Percentiles rank a stretch among this genome's conserved stretches.
These are phyloP conservation scores for Baccha elongata DNA, from an alignment of 2,888 invertebrate genomes.

Conservation along the genomic window DNA sequence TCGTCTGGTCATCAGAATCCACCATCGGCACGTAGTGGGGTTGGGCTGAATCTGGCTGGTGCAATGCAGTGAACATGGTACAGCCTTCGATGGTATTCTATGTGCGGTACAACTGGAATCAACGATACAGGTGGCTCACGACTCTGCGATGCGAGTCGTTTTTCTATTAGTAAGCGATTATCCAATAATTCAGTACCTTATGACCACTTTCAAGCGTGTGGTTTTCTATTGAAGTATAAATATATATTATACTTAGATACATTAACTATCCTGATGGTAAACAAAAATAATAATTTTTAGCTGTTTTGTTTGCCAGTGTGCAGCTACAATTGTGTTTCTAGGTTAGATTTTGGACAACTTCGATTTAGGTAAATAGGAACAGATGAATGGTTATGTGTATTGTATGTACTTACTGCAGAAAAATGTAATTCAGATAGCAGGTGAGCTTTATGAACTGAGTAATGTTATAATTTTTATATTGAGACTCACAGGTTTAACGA, in stretches of 20 bases:
- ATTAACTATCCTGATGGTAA: slow-evolving; percentile 9
- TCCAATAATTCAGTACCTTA: slow-evolving; percentile 70
- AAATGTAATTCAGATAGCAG: no score
- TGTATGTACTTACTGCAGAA: no score
- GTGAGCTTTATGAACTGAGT: no score
- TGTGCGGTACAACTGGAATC: slow-evolving; percentile 41
- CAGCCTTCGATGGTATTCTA: slow-evolving; percentile 58
- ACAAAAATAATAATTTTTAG: slow-evolving; percentile 20
- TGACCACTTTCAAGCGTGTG: slow-evolving; percentile 53
- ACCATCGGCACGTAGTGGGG: slow-evolving; percentile 64
- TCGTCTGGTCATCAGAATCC: slow-evolving; percentile 70
- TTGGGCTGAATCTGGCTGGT: slow-evolving; percentile 42
- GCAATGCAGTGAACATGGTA: slow-evolving; percentile 19
- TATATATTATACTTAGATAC: neutral
- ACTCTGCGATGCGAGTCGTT: slow-evolving; percentile 62
- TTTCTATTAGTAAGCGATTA: slow-evolving; percentile 69
- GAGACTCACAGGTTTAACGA: no score
- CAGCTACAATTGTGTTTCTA: slow-evolving; percentile 43
- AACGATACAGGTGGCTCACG: slow-evolving; percentile 69
- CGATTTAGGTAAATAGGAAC: no score
- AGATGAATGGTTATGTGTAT: no score
- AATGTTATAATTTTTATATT: no score
- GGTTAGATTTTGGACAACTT: slow-evolving; percentile 42
- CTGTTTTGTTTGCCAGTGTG: neutral
- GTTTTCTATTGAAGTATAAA: slow-evolving; percentile 34